These are phyloP conservation scores for Cyclophora punctaria DNA, from an alignment of 2,888 invertebrate genomes.

Conservation along the genomic window DNA sequence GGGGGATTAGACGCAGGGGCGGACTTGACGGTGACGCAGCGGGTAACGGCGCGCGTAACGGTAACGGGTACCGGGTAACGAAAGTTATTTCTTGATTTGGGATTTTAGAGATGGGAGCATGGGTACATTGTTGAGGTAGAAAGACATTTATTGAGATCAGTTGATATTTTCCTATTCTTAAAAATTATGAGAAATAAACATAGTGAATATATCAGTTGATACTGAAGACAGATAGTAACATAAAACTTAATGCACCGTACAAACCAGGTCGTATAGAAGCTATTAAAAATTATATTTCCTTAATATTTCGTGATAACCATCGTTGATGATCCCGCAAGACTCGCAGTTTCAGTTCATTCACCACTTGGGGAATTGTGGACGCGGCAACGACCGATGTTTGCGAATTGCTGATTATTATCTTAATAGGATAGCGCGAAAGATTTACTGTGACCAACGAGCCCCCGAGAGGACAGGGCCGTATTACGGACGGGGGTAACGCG, in stretches of 20 bases:
- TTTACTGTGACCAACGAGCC: constrained; percentile 38
- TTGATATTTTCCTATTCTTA: no score
- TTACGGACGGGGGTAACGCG: constrained; percentile 6
- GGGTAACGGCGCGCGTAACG: background rate
- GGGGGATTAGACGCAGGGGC: constrained; percentile 20
- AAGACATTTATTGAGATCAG: no score
- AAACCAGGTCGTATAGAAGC: no score
- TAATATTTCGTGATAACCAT: background rate
- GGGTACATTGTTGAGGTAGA: no score
- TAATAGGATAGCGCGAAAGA: constrained; percentile 54
- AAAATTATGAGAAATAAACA: no score
- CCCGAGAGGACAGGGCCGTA: constrained; percentile 6
- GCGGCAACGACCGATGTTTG: constrained; percentile 45
- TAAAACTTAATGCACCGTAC: no score
- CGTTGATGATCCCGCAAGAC: constrained; percentile 1
- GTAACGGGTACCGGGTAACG: constrained; percentile 4
- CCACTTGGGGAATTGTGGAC: constrained; percentile 21
- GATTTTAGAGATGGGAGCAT: no score
- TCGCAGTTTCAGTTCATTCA: constrained; percentile 9
- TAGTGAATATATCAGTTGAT: no score
- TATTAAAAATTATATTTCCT: background rate
- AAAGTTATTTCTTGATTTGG: no score
- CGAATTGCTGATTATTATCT: constrained; percentile 65
- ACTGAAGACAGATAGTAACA: no score
- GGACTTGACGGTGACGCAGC: background rate